A percentile compares a stretch with the other conserved stretches of the same genome.
Evolutionary conservation across 1,140 invertebrate genomes (phyloP).

Genomic region (Eumeta japonica): DNA sequence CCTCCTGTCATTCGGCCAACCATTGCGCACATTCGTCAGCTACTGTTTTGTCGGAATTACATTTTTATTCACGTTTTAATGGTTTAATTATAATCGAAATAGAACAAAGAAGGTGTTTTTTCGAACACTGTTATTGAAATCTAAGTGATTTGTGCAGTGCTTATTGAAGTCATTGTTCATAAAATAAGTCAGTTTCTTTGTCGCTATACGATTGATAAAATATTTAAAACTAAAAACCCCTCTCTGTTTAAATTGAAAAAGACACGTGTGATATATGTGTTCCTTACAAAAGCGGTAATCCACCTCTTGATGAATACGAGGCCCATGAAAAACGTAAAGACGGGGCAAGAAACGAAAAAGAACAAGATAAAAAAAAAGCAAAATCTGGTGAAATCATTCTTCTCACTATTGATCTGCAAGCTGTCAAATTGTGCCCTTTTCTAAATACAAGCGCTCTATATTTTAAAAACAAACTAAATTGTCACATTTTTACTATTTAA

Average conservation of each 20-base stretch:
- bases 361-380: slow-evolving; percentile 10
- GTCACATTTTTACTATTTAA: slow-evolving; percentile 49
- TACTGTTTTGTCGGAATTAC: too few species aligned
- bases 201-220: slow-evolving; percentile 10
- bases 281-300: slow-evolving; percentile 1
- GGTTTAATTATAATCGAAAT: too few species aligned
- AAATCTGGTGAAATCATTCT: slow-evolving; percentile 6
- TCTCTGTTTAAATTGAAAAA: slow-evolving; percentile 16
- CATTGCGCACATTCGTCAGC: too few species aligned
- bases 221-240: slow-evolving; percentile 11
- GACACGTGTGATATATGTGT: slow-evolving; percentile 12
- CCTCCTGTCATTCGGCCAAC: too few species aligned
- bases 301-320: slow-evolving; percentile 1
- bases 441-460: slow-evolving; percentile 36
- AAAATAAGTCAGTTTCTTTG: too few species aligned
- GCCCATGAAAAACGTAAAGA: slow-evolving; percentile 9
- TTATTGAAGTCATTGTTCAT: too few species aligned
- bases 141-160: too few species aligned
- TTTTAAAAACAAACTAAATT: slow-evolving; percentile 44
- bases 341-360: slow-evolving; percentile 7
- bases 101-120: too few species aligned
- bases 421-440: slow-evolving; percentile 28
- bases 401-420: slow-evolving; percentile 30
- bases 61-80: too few species aligned
- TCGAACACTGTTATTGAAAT: too few species aligned